Evolutionary conservation across 2,888 invertebrate genomes (phyloP), one percentile per base, ranked within the genome.

Genomic region (Trachelus iudaicus): DNA sequence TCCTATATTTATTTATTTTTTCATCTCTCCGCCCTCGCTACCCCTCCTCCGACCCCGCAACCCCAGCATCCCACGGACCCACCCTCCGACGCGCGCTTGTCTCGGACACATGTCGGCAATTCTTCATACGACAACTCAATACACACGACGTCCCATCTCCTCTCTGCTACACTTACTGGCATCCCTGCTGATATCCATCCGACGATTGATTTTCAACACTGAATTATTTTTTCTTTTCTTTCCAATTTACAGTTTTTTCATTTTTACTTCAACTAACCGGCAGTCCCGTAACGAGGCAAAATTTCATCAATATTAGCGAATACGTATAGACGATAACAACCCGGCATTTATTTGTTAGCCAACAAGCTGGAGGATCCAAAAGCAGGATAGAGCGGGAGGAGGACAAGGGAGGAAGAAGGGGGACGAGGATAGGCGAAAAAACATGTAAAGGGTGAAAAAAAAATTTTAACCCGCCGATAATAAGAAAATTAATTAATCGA

Each of bases 71-170:
- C 31, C 34, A 30, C 33, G 11, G 35, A 31, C 11, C 4, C 69
- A n/a, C 35, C 69, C 23, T 74, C 11, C 30, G 15, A 31, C 69
- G 75, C 69, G 34, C 69, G 33, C 75, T 75, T 78, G 78, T 78
- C 78, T 78, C 37, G 76, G 78, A 78, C 78, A 78, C 78, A 78
- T 78, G 78, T 76, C 76, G 76, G 76, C 78, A 78, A 78, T 78
- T 78, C 78, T 76, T 78, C 76, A 78, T 78, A 40, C 78, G 78
- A 78, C 75, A 73, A 73, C 78, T 78, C 78, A 78, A 78, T 78
- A 78, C 76, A 78, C 73, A 76, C 75, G 71, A 75, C 69, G 76
- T 73, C 69, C 73, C 73, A 33, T 75, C 78, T 75, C 75, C 71
- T 71, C 9, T 9, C 31, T 9, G 71, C 33, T 56, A 56, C 23